Evolutionary conservation across 2,113 vertebrate species (phyloP).

Genomic region (Tychaedon coryphoeus): DNA sequence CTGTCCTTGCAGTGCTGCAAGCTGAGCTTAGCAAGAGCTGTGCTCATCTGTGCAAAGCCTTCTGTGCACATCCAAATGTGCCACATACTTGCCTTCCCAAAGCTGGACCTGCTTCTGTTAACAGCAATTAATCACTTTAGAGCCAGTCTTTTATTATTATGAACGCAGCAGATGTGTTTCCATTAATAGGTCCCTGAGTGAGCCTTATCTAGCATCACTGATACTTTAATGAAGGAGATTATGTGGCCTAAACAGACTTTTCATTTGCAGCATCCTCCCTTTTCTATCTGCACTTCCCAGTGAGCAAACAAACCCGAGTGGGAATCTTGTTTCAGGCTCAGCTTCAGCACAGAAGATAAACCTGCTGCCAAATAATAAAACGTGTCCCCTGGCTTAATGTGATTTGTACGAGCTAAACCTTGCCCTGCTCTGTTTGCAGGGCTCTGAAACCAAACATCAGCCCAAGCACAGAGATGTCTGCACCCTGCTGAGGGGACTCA

Average conservation of each 20-base stretch:
- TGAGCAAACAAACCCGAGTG: conserved; percentile 28
- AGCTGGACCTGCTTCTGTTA: conserved; percentile 19
- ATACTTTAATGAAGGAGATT: conserved; percentile 54
- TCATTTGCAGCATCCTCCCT: background rate
- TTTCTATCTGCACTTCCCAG: background rate
- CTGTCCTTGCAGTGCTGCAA: background rate
- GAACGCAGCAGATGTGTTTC: conserved; percentile 49
- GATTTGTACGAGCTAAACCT: conserved; percentile 38
- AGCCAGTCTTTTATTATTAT: conserved; percentile 7
- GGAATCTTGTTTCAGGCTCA: conserved; percentile 7
- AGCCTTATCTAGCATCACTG: conserved; percentile 20
- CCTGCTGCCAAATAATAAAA: conserved; percentile 42
- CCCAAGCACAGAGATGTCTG: background rate
- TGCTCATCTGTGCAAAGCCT: background rate
- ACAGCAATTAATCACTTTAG: conserved; percentile 41
- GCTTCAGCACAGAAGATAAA: conserved; percentile 45
- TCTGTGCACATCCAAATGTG: background rate
- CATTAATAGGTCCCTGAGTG: conserved; percentile 47
- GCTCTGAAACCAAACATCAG: background rate
- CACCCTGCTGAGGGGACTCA: background rate
- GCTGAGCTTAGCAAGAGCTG: background rate
- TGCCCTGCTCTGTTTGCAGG: conserved; percentile 36
- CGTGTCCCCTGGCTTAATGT: background rate
- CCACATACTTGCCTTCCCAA: background rate
- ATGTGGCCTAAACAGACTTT: conserved; percentile 36